Percentiles rank a stretch among this genome's conserved stretches.
Evolutionary conservation across 2,113 vertebrate species (phyloP).

Genomic region (Rhynchomys soricoides): DNA sequence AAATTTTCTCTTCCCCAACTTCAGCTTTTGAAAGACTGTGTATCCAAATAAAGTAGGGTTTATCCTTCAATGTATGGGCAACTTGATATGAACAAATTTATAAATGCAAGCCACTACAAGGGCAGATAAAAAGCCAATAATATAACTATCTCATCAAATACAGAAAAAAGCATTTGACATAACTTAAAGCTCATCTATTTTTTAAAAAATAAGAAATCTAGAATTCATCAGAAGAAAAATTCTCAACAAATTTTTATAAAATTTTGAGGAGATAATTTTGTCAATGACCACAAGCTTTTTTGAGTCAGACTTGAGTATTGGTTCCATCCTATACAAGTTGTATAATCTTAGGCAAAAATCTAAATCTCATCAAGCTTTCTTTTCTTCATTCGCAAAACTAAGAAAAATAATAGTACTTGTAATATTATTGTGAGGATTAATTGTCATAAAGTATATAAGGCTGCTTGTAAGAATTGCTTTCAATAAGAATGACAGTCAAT

Average conservation of each 20-base stretch:
- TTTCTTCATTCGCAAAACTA: constrained; percentile 21
- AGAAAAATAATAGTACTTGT: constrained; percentile 15
- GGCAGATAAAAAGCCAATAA: constrained; percentile 13
- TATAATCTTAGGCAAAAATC: constrained; percentile 14
- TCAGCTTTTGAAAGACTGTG: neutral
- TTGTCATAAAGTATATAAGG: neutral
- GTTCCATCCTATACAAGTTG: neutral
- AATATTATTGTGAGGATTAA: neutral
- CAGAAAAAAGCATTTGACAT: constrained; percentile 25
- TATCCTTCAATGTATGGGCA: neutral
- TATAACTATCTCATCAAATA: constrained; percentile 30
- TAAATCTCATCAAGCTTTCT: neutral
- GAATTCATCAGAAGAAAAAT: constrained; percentile 1
- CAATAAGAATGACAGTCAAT: neutral
- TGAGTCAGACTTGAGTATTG: neutral
- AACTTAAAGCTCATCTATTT: constrained; percentile 1
- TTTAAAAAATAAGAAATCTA: neutral
- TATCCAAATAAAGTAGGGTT: neutral
- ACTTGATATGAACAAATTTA: constrained; percentile 28
- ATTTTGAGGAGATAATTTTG: neutral
- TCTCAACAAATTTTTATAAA: constrained; percentile 13
- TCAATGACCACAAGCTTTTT: neutral
- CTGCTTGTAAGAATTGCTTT: neutral
- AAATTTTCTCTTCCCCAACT: neutral
- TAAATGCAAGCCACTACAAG: neutral